Evolutionary conservation across 2,113 vertebrate species (phyloP), one percentile per base, ranked within the genome.

Genomic region (Australoheros scitulus): DNA sequence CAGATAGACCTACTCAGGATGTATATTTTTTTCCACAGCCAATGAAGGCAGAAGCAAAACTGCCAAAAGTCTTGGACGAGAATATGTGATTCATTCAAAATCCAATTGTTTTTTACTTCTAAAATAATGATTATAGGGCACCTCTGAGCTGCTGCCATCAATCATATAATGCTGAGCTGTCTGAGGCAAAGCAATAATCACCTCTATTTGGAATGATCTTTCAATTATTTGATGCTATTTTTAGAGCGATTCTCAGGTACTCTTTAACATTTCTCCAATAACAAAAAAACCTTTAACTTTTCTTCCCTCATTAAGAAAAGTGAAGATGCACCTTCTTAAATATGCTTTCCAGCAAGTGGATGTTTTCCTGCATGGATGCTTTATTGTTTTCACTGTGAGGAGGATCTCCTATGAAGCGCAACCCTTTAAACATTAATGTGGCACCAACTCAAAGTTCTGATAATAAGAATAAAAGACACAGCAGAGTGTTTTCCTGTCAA

Each of bases 171-270:
- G 59, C 80, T 55, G 18, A 60, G 77, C 77, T 59, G 58, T 64
- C 41, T 70, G 79, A 58, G 60, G 86, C 75, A 75, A 55, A 76
- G 76, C 58, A 58, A n/a, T 85, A 87, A 90, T 84, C 77, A 79
- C 87, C 87, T 88, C 82, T 26, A 3, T 26, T 26, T 26, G 26
- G 26, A 2, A 26, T 3, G 32, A 34, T 77, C 24, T 50, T 77
- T 85, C 50, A 50, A 43, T 59, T 85, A 84, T 88, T 91, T 89
- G 47, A 86, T 76, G 85, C 64, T 92, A 93, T 93, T 91, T 92
- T 87, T 90, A 81, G 84, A 64, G 43, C 26, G 41, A 76, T 65
- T 72, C 43, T 78, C 83, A 58, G 64, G 32, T 34, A 34, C 68
- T 82, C 6, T 14, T 80, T 57, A 41, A 41, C 10, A 41, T 47